Conservation (phyloP, 2,888 invertebrate species). For the Epinotia brunnichana region DNA sequence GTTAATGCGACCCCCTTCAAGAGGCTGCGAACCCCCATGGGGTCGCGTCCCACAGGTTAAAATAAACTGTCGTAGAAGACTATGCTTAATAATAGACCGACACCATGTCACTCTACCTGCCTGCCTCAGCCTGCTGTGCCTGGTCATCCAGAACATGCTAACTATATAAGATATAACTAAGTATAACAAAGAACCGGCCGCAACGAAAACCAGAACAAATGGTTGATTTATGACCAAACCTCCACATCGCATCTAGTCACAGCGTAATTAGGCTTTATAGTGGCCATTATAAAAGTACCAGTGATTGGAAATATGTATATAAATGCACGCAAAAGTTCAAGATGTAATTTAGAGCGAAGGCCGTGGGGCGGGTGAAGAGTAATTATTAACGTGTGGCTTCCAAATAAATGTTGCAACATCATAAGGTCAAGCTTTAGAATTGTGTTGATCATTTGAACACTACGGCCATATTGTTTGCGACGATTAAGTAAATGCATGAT, state of each 20-base stretch:
- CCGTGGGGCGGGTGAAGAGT: slow-evolving; percentile 38
- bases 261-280: slow-evolving; percentile 31
- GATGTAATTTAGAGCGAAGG: slow-evolving; percentile 44
- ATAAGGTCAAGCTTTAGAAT: slow-evolving; percentile 40
- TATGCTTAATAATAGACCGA: no score
- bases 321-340: slow-evolving; percentile 42
- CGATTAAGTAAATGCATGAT: slow-evolving; percentile 14
- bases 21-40: no score
- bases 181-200: not conserved
- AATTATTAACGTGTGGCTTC: slow-evolving; percentile 40
- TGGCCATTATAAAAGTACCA: slow-evolving; percentile 34
- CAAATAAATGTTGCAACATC: slow-evolving; percentile 41
- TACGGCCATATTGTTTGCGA: not conserved
- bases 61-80: no score
- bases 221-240: slow-evolving; percentile 7
- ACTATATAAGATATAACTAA: no score
- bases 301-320: slow-evolving; percentile 41
- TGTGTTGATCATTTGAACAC: slow-evolving; percentile 15
- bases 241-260: not conserved
- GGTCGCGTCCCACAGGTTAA: no score
- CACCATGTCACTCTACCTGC: no score
- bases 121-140: no score
- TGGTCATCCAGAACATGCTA: no score
- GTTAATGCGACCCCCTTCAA: no score
- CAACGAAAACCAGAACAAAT: not conserved